These are phyloP conservation scores for Petromus typicus DNA, from an alignment of 2,113 vertebrate genomes.

Conservation along the genomic window DNA sequence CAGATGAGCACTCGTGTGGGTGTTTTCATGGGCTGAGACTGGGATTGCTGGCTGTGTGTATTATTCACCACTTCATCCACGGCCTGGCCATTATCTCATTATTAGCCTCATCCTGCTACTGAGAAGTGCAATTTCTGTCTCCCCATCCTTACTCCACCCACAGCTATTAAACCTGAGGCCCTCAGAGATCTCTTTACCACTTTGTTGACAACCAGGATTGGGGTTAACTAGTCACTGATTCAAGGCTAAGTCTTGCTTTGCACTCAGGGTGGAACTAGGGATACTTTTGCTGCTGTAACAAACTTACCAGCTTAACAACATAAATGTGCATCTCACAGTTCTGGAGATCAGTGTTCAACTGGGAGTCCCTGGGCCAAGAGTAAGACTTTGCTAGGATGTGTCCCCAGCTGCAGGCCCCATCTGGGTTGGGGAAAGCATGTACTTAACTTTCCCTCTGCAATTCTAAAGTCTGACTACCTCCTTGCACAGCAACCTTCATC, in stretches of 20 bases:
- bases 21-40: no score
- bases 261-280: neutral
- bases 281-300: neutral
- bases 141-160: neutral
- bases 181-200: neutral
- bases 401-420: neutral
- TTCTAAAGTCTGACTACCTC: neutral
- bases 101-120: neutral
- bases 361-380: neutral
- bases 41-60: neutral
- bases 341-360: neutral
- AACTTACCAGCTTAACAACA: neutral
- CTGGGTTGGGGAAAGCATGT: neutral
- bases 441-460: neutral
- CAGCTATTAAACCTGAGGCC: neutral
- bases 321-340: neutral
- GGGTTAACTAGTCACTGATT: neutral
- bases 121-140: neutral
- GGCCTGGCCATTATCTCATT: fast-evolving
- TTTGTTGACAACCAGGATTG: neutral
- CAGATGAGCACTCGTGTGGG: neutral
- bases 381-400: neutral
- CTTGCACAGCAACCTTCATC: neutral
- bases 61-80: neutral
- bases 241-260: neutral